Base-by-base conservation (phyloP, 2,888 invertebrate species). In the Dryobotodes eremita region DNA sequence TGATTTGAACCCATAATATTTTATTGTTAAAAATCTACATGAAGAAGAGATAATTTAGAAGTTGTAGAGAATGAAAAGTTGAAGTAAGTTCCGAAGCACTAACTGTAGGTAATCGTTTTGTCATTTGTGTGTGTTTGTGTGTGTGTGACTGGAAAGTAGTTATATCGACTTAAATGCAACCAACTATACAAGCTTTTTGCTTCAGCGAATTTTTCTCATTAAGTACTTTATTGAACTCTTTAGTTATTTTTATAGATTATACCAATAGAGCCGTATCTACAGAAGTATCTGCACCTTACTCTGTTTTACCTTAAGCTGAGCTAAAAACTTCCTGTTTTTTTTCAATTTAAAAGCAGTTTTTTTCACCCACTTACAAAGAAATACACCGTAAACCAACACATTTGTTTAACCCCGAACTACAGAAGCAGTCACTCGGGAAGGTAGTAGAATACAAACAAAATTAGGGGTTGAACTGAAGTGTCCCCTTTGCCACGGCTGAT, bases 391-490 rank as follows among this genome's bases (percentile, higher is more conserved):
- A 68, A 83, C 46, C 23, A 68, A 75, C 31, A 83, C 55, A 65
- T 72, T 84, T 57, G n/a, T 65, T 61, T 42, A 79, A 71, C 50
- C 50, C 61, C 26, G 15, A 65, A 48, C 53, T 77, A 83, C 50
- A 65, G 15, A 80, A 75, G 81, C 68, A 64, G 71, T 71, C 57
- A 71, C 57, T 61, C 46, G n/a, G n/a, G 66, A 65, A 65, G 78
- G 36, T 71, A 68, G 80, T 80, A 50, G 48, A 76, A 84, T 70
- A 77, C 73, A 85, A 85, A 85, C 74, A 83, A 80, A 46, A 86
- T 77, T 84, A 84, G 73, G 65, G 75, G 61, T 55, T 31, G 48
- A 23, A 68, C 62, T 66, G 55, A 61, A 73, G 79, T 42, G 70
- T 64, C 20, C 69, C 70, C 66, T 80, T 79, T 80, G 66, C 50